A percentile compares a stretch with the other conserved stretches of the same genome.
phyloP scores from a whole-genome alignment of 1,140 invertebrate genomes.

The Musca vetustissima region DNA sequence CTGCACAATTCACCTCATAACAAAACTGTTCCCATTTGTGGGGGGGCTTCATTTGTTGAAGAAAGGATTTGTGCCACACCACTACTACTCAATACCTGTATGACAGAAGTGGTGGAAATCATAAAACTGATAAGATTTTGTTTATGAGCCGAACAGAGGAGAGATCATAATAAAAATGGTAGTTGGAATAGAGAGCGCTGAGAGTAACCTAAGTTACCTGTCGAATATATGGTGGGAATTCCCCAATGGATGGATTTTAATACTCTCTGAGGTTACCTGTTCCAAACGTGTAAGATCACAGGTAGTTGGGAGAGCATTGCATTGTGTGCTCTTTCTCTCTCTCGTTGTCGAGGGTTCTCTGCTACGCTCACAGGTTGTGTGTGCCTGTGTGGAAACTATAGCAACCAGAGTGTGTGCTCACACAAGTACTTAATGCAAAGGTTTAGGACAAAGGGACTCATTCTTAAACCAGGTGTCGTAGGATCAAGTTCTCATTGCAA shows the following conservation, averaged over 20 bases:
- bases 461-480: conserved; percentile 32
- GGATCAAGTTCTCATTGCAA: conserved; percentile 29
- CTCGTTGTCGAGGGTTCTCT: neutral
- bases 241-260: too few species aligned
- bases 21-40: conserved; percentile 14
- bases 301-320: conserved; percentile 17
- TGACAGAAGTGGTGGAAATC: neutral
- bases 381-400: conserved; percentile 6
- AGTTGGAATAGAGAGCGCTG: neutral
- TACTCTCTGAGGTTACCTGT: neutral
- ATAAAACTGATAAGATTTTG: conserved; percentile 19
- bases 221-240: neutral
- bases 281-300: conserved; percentile 8
- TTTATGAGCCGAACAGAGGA: neutral
- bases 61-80: conserved; percentile 18
- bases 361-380: neutral
- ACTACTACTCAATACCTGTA: conserved; percentile 3
- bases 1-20: neutral
- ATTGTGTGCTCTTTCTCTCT: neutral
- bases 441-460: conserved; percentile 39
- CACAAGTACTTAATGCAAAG: conserved; percentile 37
- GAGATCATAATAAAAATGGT: neutral
- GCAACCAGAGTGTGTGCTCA: conserved; percentile 14
- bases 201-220: neutral
- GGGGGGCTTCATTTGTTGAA: too few species aligned